Conservation (phyloP, 2,888 invertebrate species). For the Teleogryllus oceanicus region DNA sequence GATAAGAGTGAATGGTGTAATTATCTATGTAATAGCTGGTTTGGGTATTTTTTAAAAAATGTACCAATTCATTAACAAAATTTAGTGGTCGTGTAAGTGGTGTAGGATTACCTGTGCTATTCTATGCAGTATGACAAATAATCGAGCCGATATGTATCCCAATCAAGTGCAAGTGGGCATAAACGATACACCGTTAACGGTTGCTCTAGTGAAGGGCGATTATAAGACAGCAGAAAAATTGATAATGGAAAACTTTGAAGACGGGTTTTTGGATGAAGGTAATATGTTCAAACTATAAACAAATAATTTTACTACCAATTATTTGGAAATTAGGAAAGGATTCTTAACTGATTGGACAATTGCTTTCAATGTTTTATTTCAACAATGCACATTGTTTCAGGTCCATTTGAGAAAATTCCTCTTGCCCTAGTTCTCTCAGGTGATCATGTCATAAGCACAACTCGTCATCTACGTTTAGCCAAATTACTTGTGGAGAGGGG, state of each 20-base stretch:
- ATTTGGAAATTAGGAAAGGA: background rate
- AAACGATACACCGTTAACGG: slow-evolving; percentile 35
- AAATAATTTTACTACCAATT: background rate
- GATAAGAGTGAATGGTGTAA: too few species aligned
- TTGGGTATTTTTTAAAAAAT: too few species aligned
- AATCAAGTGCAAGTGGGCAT: slow-evolving; percentile 36
- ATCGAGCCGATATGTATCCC: slow-evolving; percentile 21
- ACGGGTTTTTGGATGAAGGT: slow-evolving; percentile 34
- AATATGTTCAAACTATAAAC: background rate
- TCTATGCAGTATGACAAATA: background rate
- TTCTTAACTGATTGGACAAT: background rate
- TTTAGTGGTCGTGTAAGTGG: too few species aligned
- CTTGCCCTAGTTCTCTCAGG: slow-evolving; percentile 34
- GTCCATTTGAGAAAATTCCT: slow-evolving; percentile 35
- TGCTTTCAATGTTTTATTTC: too few species aligned
- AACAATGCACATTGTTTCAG: slow-evolving; percentile 5
- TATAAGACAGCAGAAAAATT: slow-evolving; percentile 34
- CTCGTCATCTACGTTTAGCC: slow-evolving; percentile 35
- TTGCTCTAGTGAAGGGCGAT: slow-evolving; percentile 33
- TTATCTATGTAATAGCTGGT: too few species aligned
- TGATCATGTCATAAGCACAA: slow-evolving; percentile 25
- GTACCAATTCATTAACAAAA: too few species aligned
- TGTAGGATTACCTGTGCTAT: too few species aligned
- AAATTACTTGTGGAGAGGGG: slow-evolving; percentile 35
- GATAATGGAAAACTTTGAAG: slow-evolving; percentile 31